A percentile compares a stretch with the other conserved stretches of the same genome.
phyloP scores from a whole-genome alignment of 2,888 invertebrate species.

The Sinelater perroti region DNA sequence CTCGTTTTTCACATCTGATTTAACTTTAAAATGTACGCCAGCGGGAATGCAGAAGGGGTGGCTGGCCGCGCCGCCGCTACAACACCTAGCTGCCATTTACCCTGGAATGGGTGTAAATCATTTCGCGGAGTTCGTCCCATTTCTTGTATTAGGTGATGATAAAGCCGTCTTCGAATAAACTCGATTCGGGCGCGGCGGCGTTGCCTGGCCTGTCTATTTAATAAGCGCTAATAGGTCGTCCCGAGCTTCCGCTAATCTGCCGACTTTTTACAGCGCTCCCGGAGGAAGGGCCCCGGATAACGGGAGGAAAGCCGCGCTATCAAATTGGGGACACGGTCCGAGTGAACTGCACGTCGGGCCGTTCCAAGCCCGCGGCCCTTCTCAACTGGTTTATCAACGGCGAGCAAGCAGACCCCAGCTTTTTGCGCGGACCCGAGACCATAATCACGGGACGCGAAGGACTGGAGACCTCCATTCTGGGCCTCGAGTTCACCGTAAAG shows the following conservation, averaged over 20 bases:
- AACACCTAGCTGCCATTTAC: too few relatives aligned
- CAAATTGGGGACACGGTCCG: slow-evolving; percentile 83
- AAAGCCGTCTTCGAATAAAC: slow-evolving; percentile 23
- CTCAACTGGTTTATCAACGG: slow-evolving; percentile 90
- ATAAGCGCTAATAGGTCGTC: slow-evolving; percentile 15
- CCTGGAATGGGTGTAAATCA: slow-evolving; percentile 36
- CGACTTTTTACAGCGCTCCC: slow-evolving; percentile 70
- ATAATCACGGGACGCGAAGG: slow-evolving; percentile 68
- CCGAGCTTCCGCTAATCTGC: slow-evolving; percentile 14
- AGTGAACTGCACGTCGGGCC: slow-evolving; percentile 85
- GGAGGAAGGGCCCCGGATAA: slow-evolving; percentile 82
- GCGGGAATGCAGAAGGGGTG: slow-evolving; percentile 5
- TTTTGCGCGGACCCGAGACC: slow-evolving; percentile 63
- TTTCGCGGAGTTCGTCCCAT: slow-evolving; percentile 40
- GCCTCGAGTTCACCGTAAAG: slow-evolving; percentile 82
- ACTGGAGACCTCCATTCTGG: slow-evolving; percentile 80
- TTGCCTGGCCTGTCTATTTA: slow-evolving; percentile 14
- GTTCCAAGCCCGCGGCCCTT: slow-evolving; percentile 83
- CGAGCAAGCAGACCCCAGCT: slow-evolving; percentile 68
- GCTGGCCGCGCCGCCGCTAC: background rate
- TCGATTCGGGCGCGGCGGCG: slow-evolving; percentile 8
- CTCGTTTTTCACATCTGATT: slow-evolving; percentile 10
- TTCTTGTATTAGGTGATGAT: slow-evolving; percentile 37
- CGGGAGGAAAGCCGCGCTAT: slow-evolving; percentile 81
- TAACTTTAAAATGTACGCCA: too few relatives aligned